A percentile compares a stretch with the other conserved stretches of the same genome.
Evolutionary conservation across 2,888 invertebrate genomes (phyloP).

Genomic region (Gandaritis pyraliata): DNA sequence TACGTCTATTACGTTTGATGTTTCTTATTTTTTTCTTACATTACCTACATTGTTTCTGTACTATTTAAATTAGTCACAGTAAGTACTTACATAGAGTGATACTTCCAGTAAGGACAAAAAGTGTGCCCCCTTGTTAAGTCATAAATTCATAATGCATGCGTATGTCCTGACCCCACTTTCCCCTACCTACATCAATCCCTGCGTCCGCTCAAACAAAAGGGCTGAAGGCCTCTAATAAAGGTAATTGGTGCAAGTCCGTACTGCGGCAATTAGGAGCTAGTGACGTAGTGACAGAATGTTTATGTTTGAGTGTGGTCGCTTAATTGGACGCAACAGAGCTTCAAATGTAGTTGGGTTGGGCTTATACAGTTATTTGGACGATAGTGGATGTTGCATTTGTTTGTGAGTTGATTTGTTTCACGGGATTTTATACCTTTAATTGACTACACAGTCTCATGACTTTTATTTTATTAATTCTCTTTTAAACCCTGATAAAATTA

Average conservation of each 20-base stretch:
- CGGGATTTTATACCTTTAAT: too few relatives aligned
- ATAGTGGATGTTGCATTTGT: not conserved
- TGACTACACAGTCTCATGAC: too few relatives aligned
- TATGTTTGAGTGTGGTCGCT: constrained; percentile 29
- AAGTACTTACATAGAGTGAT: too few relatives aligned
- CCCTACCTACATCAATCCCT: constrained; percentile 28
- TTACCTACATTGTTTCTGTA: too few relatives aligned
- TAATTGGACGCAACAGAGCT: constrained; percentile 30
- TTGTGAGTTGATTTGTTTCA: not conserved
- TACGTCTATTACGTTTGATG: too few relatives aligned
- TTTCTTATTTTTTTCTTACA: too few relatives aligned
- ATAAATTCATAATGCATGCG: not conserved
- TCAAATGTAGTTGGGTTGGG: constrained; percentile 13
- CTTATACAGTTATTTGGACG: not conserved
- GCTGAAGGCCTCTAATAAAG: constrained; percentile 66
- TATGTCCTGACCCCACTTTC: constrained; percentile 12
- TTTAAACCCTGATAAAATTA: too few relatives aligned
- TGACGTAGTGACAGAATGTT: constrained; percentile 33
- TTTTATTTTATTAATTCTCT: too few relatives aligned
- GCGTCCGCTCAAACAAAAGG: constrained; percentile 52
- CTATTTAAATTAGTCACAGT: too few relatives aligned
- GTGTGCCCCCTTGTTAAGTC: too few relatives aligned
- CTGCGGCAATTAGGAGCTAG: constrained; percentile 61
- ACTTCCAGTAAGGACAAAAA: too few relatives aligned
- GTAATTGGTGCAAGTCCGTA: constrained; percentile 63